phyloP scores from a whole-genome alignment of 2,113 vertebrate species.

The Ranitomeya imitator region DNA sequence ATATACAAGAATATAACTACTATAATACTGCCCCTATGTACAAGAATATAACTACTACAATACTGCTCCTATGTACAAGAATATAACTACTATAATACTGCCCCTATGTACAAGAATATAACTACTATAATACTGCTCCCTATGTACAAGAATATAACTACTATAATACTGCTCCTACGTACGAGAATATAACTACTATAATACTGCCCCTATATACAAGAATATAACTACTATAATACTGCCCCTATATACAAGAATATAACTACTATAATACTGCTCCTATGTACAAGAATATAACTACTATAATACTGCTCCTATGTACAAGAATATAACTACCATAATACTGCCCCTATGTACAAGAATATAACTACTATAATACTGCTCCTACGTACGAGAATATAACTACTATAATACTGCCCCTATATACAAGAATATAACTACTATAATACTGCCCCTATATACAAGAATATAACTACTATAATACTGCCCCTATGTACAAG shows the following conservation, averaged over 20 bases:
- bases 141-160: slow-evolving; percentile 1
- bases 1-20: not conserved
- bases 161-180: not conserved
- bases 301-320: not conserved
- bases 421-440: not conserved
- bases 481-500: not conserved
- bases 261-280: not conserved
- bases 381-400: no score
- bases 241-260: no score
- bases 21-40: not conserved
- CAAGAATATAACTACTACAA: not conserved
- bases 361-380: slow-evolving; percentile 13
- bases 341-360: not conserved
- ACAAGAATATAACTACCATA: not conserved
- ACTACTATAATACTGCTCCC: not conserved
- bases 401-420: not conserved
- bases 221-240: slow-evolving; percentile 12
- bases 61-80: not conserved
- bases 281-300: slow-evolving; percentile 1
- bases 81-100: slow-evolving; percentile 9
- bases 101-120: not conserved
- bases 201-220: not conserved
- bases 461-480: not conserved
- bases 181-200: not conserved
- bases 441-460: not conserved